These are phyloP conservation scores for Cepphus grylle DNA, from an alignment of 2,113 vertebrate species.

Conservation along the genomic window DNA sequence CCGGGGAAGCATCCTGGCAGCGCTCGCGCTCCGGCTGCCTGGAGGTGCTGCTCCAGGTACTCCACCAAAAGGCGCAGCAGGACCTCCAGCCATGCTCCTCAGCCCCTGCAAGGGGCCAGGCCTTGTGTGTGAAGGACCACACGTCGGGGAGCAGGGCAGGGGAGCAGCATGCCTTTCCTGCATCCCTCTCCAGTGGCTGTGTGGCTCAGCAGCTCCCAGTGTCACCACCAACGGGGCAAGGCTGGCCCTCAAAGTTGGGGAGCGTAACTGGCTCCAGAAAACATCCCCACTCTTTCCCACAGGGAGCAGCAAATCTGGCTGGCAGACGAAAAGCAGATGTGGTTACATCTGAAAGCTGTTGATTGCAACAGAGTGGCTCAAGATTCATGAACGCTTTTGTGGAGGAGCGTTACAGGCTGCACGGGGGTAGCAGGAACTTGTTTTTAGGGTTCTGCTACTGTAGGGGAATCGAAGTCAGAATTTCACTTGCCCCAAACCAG, in stretches of 20 bases:
- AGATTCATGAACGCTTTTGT: neutral
- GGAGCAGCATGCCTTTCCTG: neutral
- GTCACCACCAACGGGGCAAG: fast-evolving
- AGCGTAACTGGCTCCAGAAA: neutral
- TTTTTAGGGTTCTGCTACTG: neutral
- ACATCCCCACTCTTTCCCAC: neutral
- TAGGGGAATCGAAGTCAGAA: neutral
- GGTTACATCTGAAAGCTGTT: neutral
- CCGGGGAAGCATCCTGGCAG: neutral
- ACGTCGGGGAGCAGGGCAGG: fast-evolving
- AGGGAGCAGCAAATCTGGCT: neutral
- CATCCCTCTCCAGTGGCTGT: neutral
- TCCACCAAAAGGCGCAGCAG: neutral
- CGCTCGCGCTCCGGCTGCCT: fast-evolving
- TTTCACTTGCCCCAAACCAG: constrained; percentile 12
- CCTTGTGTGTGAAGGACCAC: fast-evolving
- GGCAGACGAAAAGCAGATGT: neutral
- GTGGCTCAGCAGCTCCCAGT: neutral
- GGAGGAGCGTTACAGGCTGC: neutral
- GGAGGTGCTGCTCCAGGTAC: neutral
- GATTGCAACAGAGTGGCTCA: neutral
- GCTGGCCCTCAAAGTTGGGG: fast-evolving
- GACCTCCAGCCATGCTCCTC: neutral
- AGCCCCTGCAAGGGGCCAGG: no score
- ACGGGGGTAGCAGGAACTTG: neutral